Conservation (phyloP, 2,888 invertebrate genomes). For the Tetropium fuscum region DNA sequence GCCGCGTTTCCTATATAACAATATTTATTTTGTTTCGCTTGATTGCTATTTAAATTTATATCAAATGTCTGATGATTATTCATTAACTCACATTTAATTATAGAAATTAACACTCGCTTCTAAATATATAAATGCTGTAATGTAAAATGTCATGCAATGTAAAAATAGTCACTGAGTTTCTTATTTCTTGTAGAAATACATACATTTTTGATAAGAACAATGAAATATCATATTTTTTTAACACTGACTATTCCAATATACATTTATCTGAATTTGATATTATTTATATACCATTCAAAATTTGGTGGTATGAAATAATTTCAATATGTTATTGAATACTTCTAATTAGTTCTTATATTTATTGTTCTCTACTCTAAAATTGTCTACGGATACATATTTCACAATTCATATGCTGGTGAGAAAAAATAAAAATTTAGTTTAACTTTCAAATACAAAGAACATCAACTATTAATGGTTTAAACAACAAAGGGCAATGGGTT, state of each 20-base stretch:
- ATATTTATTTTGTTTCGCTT: constrained; percentile 13
- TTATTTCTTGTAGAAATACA: not conserved
- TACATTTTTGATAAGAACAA: not conserved
- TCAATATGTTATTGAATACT: too few species aligned
- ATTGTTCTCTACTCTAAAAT: too few species aligned
- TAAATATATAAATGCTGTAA: constrained; percentile 27
- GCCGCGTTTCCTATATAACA: not conserved
- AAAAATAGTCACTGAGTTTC: constrained; percentile 3
- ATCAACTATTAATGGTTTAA: too few species aligned
- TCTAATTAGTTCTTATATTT: too few species aligned
- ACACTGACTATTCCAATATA: not conserved
- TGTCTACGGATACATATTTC: too few species aligned
- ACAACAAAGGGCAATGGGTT: too few species aligned
- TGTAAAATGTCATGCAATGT: not conserved
- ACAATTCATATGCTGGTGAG: too few species aligned
- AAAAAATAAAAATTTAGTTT: too few species aligned
- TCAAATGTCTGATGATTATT: constrained; percentile 15
- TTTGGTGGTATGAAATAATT: too few species aligned
- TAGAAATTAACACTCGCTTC: constrained; percentile 26
- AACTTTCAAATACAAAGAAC: too few species aligned
- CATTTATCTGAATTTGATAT: not conserved
- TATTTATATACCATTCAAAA: too few species aligned
- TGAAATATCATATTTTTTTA: too few species aligned
- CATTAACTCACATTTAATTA: constrained; percentile 25
- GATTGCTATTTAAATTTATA: constrained; percentile 11